These are phyloP conservation scores for Tetropium fuscum DNA, from an alignment of 2,888 invertebrate genomes.

Conservation along the genomic window DNA sequence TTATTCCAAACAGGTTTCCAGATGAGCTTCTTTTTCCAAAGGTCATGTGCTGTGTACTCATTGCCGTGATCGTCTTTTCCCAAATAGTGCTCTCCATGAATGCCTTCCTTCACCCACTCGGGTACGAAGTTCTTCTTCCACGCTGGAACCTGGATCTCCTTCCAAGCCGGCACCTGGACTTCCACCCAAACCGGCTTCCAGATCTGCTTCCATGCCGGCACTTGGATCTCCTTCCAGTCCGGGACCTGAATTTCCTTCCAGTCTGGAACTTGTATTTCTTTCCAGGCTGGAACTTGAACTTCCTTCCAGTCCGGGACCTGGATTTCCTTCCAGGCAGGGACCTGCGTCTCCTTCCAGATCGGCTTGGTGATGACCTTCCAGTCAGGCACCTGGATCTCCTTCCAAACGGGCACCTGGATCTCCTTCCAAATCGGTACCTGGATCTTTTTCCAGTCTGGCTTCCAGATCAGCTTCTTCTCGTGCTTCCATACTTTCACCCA, in stretches of 20 bases:
- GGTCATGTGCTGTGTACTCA: slow-evolving; percentile 85
- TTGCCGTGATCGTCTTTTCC: slow-evolving; percentile 86
- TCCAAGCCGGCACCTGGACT: slow-evolving; percentile 73
- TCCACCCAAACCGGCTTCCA: slow-evolving; percentile 77
- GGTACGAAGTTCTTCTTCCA: slow-evolving; percentile 81
- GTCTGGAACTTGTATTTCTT: slow-evolving; percentile 77
- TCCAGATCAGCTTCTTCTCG: slow-evolving; percentile 80
- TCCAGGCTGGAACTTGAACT: slow-evolving; percentile 78
- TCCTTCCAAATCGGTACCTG: slow-evolving; percentile 76
- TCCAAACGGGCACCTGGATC: slow-evolving; percentile 81
- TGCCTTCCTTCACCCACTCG: slow-evolving; percentile 82
- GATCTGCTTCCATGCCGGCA: slow-evolving; percentile 75
- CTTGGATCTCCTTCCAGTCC: slow-evolving; percentile 74
- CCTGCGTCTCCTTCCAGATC: slow-evolving; percentile 83
- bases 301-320: slow-evolving; percentile 80
- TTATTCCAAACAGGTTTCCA: slow-evolving; percentile 88
- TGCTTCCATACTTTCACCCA: slow-evolving; percentile 83
- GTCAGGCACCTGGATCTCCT: slow-evolving; percentile 81
- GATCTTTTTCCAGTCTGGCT: slow-evolving; percentile 79
- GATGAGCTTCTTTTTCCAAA: slow-evolving; percentile 85
- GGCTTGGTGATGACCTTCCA: slow-evolving; percentile 81
- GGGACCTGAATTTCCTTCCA: slow-evolving; percentile 78
- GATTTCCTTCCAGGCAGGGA: slow-evolving; percentile 83
- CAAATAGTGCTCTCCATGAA: slow-evolving; percentile 83
- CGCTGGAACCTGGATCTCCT: slow-evolving; percentile 68